Evolutionary conservation across 2,888 invertebrate species (phyloP).

Genomic region (Herminia tarsipennalis): DNA sequence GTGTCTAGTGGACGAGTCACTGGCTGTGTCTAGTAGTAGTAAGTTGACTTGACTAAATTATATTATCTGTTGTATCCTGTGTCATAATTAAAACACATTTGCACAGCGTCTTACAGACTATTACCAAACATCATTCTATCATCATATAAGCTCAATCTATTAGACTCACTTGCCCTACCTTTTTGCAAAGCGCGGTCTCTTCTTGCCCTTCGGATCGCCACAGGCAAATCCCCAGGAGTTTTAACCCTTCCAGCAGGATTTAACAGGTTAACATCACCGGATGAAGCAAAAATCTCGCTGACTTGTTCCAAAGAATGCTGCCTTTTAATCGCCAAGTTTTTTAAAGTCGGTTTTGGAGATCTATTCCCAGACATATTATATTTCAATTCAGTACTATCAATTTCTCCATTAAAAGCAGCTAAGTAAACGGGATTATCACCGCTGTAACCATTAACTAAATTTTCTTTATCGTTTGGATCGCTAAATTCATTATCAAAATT

Average conservation of each 20-base stretch:
- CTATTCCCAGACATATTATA: conserved; percentile 54
- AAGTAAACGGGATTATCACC: conserved; percentile 78
- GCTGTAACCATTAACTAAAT: conserved; percentile 66
- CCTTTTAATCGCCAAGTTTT: conserved; percentile 73
- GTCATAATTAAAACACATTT: not conserved
- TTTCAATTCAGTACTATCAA: conserved; percentile 61
- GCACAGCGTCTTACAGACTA: conserved; percentile 60
- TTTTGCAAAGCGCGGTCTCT: conserved; percentile 86
- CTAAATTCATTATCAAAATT: conserved; percentile 81
- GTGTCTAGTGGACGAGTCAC: too few species aligned
- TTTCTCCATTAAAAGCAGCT: conserved; percentile 75
- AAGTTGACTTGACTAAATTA: too few species aligned
- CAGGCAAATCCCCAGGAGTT: conserved; percentile 93
- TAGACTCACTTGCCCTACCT: conserved; percentile 80
- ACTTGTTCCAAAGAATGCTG: conserved; percentile 92
- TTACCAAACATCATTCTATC: conserved; percentile 94
- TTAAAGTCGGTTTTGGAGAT: conserved; percentile 65
- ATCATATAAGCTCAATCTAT: conserved; percentile 94
- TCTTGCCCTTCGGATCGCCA: conserved; percentile 90
- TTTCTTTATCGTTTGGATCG: conserved; percentile 79
- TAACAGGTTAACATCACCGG: conserved; percentile 87
- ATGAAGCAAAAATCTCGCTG: conserved; percentile 89
- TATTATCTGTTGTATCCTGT: too few species aligned
- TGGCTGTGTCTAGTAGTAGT: too few species aligned
- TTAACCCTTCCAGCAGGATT: conserved; percentile 92